Evolutionary conservation across 2,888 invertebrate genomes (phyloP), one percentile per base, ranked within the genome.

Genomic region (Limnephilus marmoratus): DNA sequence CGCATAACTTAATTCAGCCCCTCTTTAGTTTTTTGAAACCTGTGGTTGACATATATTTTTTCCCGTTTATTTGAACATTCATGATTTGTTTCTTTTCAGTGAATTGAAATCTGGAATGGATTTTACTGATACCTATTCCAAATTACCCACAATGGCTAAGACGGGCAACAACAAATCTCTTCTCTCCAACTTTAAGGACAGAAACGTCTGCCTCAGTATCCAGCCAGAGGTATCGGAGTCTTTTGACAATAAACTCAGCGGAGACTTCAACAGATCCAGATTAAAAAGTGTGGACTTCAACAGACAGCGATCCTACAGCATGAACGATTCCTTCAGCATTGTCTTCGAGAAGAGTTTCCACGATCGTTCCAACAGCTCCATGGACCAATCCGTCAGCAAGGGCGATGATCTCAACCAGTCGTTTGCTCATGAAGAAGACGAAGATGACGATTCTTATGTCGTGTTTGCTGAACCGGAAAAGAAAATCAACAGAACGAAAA

Each of bases 271-370:
- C 68, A 95, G 95, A 81, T 94, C 49, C 37, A 37, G n/a, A 68
- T 90, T 80, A 53, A 80, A 81, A 37, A 86, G 13, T 29, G 41
- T 85, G n/a, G 92, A 92, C 53, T 90, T 83, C 13, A 90, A 49
- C 45, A 90, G 93, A 83, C 92, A 93, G 49, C 88, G 96, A 94
- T 96, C 96, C 0, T 94, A 95, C 81, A 96, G 96, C 93, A 96
- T 96, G 94, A 96, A 95, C 94, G 96, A 96, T 85, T 96, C 96
- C 0, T 95, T 95, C 94, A 96, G 96, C 94, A 95, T 96, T 92
- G 94, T 95, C 0, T 96, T 96, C 94, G 96, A 95, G 91, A 95
- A 95, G 34, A 94, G 95, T 93, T 94, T 0, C 94, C 94, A 1
- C 93, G 94, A 92, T 81, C 45, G 53, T 29, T 92, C 92, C 9